Evolutionary conservation across 2,113 vertebrate species (phyloP), one percentile per base, ranked within the genome.

Genomic region (Epinephelus moara): DNA sequence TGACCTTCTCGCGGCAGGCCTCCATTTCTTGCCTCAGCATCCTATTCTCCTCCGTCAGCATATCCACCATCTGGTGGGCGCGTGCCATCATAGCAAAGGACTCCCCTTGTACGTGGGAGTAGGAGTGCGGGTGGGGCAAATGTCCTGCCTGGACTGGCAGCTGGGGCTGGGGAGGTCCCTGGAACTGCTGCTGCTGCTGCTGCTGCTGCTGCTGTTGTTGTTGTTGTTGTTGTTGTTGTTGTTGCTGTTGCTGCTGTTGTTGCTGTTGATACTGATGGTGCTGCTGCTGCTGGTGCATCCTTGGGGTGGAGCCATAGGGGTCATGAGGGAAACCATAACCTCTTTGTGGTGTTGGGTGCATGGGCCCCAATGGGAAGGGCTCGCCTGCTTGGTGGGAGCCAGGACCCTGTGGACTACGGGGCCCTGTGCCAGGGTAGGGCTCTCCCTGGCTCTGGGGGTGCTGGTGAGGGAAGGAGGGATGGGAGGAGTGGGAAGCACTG

Each of bases 31-130:
- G 97, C 1, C 97, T 94, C 0, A 99, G 91, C 79, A 97, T 95
- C 3, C 96, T 82, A 92, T 99, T 99, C 90, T 99, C 98, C 64
- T 99, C 97, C 0, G 97, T 97, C 64, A 99, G 93, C 89, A 97
- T 96, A 82, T 99, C 97, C 80, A 98, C 97, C 97, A 98, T 98
- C 80, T 99, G 98, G 81, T 99, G 98, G 15, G 98, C 96, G 30
- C 97, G 95, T n/a, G 96, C 96, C 85, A 99, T 96, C 85, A 97
- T 96, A 84, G 96, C 95, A 69, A 97, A 97, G 11, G 97, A 96
- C 82, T 99, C 98, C 0, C 96, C 96, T 77, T 97, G 97, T 89
- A 97, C 88, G 79, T 96, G 96, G 19, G 96, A 95, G 0, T 95
- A 95, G 69, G 91, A 88, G 37, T 91, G 90, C 0, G 90, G 92